Percentiles rank a stretch among this genome's conserved stretches.
Evolutionary conservation across 2,888 invertebrate genomes (phyloP).

Genomic region (Cheilosia vernalis): DNA sequence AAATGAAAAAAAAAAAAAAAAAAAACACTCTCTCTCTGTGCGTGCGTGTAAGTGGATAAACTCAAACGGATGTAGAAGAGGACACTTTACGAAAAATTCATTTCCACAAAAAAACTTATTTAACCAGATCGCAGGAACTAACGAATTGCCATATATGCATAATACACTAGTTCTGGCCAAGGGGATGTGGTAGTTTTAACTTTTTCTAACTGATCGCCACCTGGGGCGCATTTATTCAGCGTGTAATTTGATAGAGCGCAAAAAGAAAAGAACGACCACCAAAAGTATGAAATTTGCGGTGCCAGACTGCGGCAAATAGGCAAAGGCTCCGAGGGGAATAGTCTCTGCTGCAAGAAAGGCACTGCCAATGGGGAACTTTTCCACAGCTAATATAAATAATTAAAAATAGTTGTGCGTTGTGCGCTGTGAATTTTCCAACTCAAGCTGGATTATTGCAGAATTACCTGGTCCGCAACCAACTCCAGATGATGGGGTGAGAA

Average conservation of each 20-base stretch:
- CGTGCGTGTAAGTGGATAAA: slow-evolving; percentile 50
- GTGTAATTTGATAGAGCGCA: slow-evolving; percentile 46
- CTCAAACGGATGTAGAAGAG: slow-evolving; percentile 34
- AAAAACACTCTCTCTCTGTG: slow-evolving; percentile 6
- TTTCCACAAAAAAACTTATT: slow-evolving; percentile 1
- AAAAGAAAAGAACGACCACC: neutral
- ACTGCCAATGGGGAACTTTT: neutral
- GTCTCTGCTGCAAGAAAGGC: neutral
- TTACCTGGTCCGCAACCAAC: too few species aligned
- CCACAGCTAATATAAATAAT: neutral
- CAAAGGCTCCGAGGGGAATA: neutral
- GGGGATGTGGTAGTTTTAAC: neutral
- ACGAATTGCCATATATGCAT: slow-evolving; percentile 13
- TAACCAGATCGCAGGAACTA: slow-evolving; percentile 42
- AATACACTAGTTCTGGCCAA: neutral
- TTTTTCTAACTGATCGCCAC: slow-evolving; percentile 54
- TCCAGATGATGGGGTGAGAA: too few species aligned
- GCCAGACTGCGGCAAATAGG: neutral
- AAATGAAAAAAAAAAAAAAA: neutral
- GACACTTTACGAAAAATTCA: slow-evolving; percentile 53
- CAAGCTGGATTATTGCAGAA: too few species aligned
- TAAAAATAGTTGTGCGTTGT: too few species aligned
- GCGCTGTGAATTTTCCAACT: too few species aligned
- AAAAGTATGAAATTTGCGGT: slow-evolving; percentile 13
- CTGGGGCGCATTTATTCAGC: slow-evolving; percentile 45